Conservation (phyloP, 2,113 vertebrate species). For the human region DNA sequence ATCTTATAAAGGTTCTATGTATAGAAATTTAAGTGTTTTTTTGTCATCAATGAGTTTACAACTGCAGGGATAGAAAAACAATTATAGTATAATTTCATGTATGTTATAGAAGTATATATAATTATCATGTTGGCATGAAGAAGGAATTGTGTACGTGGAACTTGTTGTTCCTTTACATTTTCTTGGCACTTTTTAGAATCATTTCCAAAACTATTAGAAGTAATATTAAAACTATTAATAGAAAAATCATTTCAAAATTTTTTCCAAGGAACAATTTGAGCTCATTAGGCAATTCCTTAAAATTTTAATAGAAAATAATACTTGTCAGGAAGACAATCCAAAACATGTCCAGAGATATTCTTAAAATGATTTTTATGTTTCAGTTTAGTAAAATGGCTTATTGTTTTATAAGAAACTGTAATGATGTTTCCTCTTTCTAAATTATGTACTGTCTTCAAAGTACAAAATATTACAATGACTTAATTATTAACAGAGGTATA, state of each 20-base stretch:
- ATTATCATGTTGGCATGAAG: neutral
- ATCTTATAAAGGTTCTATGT: neutral
- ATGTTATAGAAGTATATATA: neutral
- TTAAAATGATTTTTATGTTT: slow-evolving; percentile 9
- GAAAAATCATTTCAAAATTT: neutral
- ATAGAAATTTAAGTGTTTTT: neutral
- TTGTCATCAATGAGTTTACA: neutral
- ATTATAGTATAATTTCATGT: neutral
- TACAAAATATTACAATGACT: neutral
- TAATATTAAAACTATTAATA: neutral
- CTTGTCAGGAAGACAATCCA: neutral
- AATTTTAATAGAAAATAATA: neutral
- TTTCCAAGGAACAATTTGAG: neutral
- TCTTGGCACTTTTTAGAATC: neutral
- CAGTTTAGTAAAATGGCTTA: neutral
- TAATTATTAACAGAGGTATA: neutral
- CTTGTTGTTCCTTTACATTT: neutral
- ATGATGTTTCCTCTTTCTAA: neutral
- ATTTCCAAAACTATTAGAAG: neutral
- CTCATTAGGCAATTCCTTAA: neutral
- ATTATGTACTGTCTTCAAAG: neutral
- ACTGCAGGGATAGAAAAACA: neutral
- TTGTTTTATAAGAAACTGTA: neutral
- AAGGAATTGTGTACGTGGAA: neutral
- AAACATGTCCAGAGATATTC: neutral